Conservation (phyloP, 2,888 invertebrate genomes). For the Ormyrus rosae region DNA sequence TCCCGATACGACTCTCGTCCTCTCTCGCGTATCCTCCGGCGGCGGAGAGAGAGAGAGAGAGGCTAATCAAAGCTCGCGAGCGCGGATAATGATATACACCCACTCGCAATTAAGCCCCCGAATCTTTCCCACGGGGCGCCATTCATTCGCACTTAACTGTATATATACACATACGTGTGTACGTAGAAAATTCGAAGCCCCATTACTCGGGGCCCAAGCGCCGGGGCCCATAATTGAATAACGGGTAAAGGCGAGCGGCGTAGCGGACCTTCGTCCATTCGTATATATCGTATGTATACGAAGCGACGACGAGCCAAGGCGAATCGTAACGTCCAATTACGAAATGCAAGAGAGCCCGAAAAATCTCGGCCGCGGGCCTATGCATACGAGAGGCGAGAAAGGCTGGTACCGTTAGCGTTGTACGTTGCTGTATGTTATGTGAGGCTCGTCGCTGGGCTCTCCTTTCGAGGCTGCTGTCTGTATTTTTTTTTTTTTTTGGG, state of each 20-base stretch:
- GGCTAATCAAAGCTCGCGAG: background rate
- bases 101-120: conserved; percentile 2
- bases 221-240: conserved; percentile 47
- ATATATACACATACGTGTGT: background rate
- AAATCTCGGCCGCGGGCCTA: background rate
- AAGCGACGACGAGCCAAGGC: background rate
- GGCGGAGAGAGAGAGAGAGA: background rate
- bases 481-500: background rate
- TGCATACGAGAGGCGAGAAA: background rate
- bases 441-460: background rate
- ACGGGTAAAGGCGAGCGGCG: conserved; percentile 18
- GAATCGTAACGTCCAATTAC: conserved; percentile 47
- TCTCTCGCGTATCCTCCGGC: background rate
- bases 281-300: background rate
- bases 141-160: conserved; percentile 45
- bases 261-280: background rate
- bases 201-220: conserved; percentile 19
- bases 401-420: conserved; percentile 52
- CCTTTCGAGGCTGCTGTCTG: background rate
- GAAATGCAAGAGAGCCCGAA: conserved; percentile 4
- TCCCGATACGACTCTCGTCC: background rate
- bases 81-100: background rate
- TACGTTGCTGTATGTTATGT: background rate
- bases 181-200: conserved; percentile 37
- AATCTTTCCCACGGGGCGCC: conserved; percentile 46